Base-by-base conservation (phyloP, 2,113 vertebrate genomes). In the Rhynchomys soricoides region DNA sequence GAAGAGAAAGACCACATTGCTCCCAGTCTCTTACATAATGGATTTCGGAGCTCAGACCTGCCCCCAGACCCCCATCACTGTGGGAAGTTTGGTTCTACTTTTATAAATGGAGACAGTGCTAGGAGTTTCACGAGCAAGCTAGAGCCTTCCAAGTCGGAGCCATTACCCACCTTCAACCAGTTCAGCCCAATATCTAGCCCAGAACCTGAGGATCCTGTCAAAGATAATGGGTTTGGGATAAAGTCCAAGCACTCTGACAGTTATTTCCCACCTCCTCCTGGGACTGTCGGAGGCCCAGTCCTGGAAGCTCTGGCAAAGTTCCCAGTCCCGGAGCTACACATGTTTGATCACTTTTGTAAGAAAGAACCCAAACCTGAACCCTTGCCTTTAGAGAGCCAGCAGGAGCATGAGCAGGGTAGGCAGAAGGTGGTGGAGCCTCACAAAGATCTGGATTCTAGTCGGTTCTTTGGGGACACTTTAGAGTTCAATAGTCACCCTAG, bases 121-220 rank as follows among this genome's bases (percentile, higher is more conserved):
- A 98, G 98, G 95, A 97, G 97, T 94, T 99, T 98, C 94, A 94
- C 99, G 0, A 98, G 95, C 90, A 99, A 99, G 93, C 96, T 98
- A 83, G 98, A 99, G 0, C 86, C 98, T 64, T 98, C 98, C 71
- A 99, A 99, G 96, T 96, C 98, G 0, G 99, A 99, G 94, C 98
- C 98, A 43, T 97, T 99, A 62, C 98, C 99, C 26, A 98, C 99
- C 8, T 99, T 99, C 95, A 99, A 98, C 93, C 99, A 99, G 98
- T 99, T 99, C 90, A 99, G 99, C 97, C 99, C 99, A 0, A 99
- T 99, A 93, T 99, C 99, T 86, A 99, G 99, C 97, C 99, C 99
- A 4, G 99, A 99, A 71, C 98, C 99, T 0, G 99, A 99, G 96
- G 99, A 99, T 0, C 17, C 98, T 0, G 98, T 98, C 93, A 98